phyloP scores from a whole-genome alignment of 2,888 invertebrate species.

The Chymomyza fuscimana region DNA sequence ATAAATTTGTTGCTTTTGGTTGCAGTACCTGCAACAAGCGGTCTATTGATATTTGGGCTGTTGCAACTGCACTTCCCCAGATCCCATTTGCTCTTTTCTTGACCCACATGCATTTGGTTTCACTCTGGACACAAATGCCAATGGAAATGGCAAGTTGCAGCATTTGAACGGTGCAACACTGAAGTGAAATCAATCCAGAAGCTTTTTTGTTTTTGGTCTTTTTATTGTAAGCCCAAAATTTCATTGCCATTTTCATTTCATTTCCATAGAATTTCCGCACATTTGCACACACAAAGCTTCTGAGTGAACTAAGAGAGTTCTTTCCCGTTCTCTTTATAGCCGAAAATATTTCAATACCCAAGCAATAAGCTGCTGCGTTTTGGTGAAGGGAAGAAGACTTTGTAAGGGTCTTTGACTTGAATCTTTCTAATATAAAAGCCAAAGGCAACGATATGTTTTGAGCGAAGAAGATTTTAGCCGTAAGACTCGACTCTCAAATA shows the following conservation, averaged over 20 bases:
- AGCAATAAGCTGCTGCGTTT: slow-evolving; percentile 66
- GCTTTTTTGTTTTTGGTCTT: not conserved
- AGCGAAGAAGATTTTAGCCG: too few relatives aligned
- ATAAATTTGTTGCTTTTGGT: not conserved
- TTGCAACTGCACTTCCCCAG: not conserved
- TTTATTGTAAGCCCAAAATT: slow-evolving; percentile 9
- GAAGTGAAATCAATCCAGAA: not conserved
- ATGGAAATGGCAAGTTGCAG: not conserved
- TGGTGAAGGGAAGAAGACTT: not conserved
- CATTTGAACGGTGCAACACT: not conserved
- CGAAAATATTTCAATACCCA: slow-evolving; percentile 39
- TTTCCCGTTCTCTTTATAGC: not conserved
- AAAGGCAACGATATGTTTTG: not conserved
- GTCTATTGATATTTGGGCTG: not conserved
- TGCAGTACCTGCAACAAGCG: not conserved
- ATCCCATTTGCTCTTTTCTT: not conserved
- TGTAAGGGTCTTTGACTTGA: not conserved
- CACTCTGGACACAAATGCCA: not conserved
- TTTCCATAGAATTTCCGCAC: slow-evolving; percentile 60
- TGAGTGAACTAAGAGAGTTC: not conserved
- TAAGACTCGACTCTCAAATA: too few relatives aligned
- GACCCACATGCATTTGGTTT: not conserved
- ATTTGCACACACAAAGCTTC: slow-evolving; percentile 56
- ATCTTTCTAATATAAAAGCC: slow-evolving; percentile 53
- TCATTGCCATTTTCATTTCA: slow-evolving; percentile 49